These are phyloP conservation scores for Thyatira batis DNA, from an alignment of 2,888 invertebrate genomes.

Conservation along the genomic window DNA sequence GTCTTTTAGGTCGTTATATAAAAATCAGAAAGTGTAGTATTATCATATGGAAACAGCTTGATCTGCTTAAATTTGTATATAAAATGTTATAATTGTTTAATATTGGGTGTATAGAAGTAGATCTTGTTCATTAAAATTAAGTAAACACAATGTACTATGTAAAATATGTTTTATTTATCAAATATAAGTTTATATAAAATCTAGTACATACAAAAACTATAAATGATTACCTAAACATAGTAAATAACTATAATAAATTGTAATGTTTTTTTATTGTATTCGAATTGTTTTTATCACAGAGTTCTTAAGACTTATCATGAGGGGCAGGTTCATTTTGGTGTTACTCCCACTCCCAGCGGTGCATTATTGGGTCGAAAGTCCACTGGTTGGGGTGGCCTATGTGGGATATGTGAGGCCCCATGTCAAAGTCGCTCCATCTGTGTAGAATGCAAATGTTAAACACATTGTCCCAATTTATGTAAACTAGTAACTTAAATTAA, in stretches of 20 bases:
- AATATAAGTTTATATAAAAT: slow-evolving; percentile 40
- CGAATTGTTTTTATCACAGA: not conserved
- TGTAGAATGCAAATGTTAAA: too few relatives aligned
- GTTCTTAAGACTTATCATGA: not conserved
- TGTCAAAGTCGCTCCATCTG: slow-evolving; percentile 82
- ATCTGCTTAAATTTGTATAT: not conserved
- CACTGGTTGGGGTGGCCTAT: slow-evolving; percentile 87
- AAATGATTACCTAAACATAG: slow-evolving; percentile 32
- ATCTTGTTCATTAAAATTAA: slow-evolving; percentile 15
- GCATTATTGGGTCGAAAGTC: slow-evolving; percentile 82
- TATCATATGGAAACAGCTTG: not conserved
- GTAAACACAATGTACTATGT: slow-evolving; percentile 20
- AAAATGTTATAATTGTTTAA: not conserved
- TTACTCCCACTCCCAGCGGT: slow-evolving; percentile 76
- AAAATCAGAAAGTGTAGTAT: not conserved
- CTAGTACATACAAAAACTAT: slow-evolving; percentile 21
- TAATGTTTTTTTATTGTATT: slow-evolving; percentile 3
- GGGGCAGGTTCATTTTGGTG: not conserved
- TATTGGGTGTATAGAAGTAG: slow-evolving; percentile 12
- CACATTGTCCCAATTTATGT: too few relatives aligned
- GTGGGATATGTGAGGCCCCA: slow-evolving; percentile 79
- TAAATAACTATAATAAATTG: slow-evolving; percentile 17
- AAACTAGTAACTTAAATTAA: too few relatives aligned
- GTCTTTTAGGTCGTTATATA: not conserved
- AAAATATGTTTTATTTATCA: slow-evolving; percentile 52